A percentile compares a stretch with the other conserved stretches of the same genome.
Conservation (phyloP, 1,140 invertebrate genomes). For the Tetragonula clypearis region DNA sequence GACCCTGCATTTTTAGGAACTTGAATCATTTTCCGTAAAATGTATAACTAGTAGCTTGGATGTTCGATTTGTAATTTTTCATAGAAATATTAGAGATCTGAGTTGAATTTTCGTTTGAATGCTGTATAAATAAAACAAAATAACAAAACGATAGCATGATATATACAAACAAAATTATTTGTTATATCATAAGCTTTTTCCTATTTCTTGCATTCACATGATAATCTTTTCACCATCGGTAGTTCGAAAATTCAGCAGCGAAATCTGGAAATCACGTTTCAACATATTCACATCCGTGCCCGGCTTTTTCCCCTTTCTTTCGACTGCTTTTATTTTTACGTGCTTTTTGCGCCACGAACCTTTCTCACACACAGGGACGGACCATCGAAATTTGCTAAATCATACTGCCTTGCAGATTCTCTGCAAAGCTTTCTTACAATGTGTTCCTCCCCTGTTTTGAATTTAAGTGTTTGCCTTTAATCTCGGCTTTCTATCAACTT, state of each 20-base stretch:
- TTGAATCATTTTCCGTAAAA: too few relatives aligned
- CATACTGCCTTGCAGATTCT: slow-evolving; percentile 11
- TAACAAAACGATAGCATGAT: too few relatives aligned
- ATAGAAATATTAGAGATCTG: too few relatives aligned
- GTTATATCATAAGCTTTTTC: too few relatives aligned
- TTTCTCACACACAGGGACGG: neutral
- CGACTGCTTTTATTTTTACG: neutral
- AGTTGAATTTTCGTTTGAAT: too few relatives aligned
- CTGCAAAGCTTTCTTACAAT: neutral
- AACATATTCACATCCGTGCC: neutral
- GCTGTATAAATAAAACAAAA: too few relatives aligned
- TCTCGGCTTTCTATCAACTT: neutral
- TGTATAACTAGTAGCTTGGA: too few relatives aligned
- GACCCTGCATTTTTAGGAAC: too few relatives aligned
- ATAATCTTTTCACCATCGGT: too few relatives aligned
- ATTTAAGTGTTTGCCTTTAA: neutral
- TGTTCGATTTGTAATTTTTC: too few relatives aligned
- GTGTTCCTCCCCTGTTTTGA: neutral
- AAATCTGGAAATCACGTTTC: neutral
- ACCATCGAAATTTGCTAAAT: neutral
- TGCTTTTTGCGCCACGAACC: neutral
- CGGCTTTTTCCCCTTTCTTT: neutral
- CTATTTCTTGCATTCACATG: too few relatives aligned
- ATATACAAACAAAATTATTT: too few relatives aligned
- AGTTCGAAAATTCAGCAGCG: neutral